phyloP scores from a whole-genome alignment of 1,140 invertebrate genomes.

The Drosophila triauraria region DNA sequence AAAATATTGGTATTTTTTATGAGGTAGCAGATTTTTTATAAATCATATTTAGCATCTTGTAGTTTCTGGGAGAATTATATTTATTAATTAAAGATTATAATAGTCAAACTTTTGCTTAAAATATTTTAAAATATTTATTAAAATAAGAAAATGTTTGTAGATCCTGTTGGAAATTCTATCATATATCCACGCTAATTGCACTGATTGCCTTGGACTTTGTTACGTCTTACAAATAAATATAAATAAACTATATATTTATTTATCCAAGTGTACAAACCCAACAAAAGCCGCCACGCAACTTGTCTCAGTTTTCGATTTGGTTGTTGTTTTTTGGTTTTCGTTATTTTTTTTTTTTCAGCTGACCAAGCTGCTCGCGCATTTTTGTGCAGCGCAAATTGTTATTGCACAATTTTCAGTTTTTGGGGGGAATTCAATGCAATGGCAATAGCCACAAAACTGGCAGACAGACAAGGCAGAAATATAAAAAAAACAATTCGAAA shows the following conservation, averaged over 20 bases:
- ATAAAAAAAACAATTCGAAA: slow-evolving; percentile 25
- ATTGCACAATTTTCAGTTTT: slow-evolving; percentile 73
- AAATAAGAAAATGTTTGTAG: too few relatives aligned
- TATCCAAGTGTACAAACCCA: slow-evolving; percentile 3
- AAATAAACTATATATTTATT: background rate
- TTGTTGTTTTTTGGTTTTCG: slow-evolving; percentile 16
- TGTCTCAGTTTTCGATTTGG: slow-evolving; percentile 42
- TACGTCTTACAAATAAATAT: background rate
- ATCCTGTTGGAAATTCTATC: too few relatives aligned
- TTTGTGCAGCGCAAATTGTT: slow-evolving; percentile 79
- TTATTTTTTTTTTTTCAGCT: slow-evolving; percentile 26
- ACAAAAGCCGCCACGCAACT: slow-evolving; percentile 43
- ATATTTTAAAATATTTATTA: too few relatives aligned
- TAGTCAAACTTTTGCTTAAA: too few relatives aligned
- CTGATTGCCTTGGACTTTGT: too few relatives aligned
- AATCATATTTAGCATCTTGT: too few relatives aligned
- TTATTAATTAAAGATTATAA: too few relatives aligned
- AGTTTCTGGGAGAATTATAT: too few relatives aligned
- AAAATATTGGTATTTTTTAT: too few relatives aligned
- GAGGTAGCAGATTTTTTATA: too few relatives aligned
- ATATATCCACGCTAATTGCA: too few relatives aligned
- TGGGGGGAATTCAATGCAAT: slow-evolving; percentile 68
- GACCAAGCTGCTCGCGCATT: slow-evolving; percentile 61
- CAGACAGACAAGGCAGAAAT: slow-evolving; percentile 29
- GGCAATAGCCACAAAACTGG: slow-evolving; percentile 58